Evolutionary conservation across 1,140 invertebrate species (phyloP), one percentile per base, ranked within the genome.

Genomic region (Bombus terrestris): DNA sequence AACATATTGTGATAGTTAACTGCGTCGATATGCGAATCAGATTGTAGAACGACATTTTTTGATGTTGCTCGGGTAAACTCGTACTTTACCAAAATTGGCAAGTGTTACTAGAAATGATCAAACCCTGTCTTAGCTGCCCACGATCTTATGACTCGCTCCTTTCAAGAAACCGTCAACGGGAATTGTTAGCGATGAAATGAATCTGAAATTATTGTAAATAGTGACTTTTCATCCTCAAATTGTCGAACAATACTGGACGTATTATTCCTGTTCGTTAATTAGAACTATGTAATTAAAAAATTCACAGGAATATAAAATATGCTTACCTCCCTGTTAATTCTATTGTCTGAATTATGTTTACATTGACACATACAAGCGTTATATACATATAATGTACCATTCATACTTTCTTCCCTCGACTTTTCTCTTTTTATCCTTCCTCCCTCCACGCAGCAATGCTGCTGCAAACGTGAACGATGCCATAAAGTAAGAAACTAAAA

Each of bases 291-390:
- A 66, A 66, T 66, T 35, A 32, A 64, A 66, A 6, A n/a, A 18
- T 35, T 66, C 28, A 62, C 59, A 62, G n/a, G 59, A 53, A n/a
- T n/a, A n/a, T n/a, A n/a, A 15, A 66, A 66, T 66, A 22, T 22
- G 1, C 18, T 66, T 35, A n/a, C 15, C 32, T 66, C 1, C n/a
- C 15, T 35, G 64, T 35, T 53, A 22, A 53, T 53, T 53, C 47
- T 53, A 53, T n/a, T 22, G 37, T n/a, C 22, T 64, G 25, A 68
- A 77, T 28, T 18, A 53, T 18, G 32, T 73, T 53, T 83, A 82
- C 39, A 53, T 68, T 22, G 25, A n/a, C 41, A 37, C 9, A 9
- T 68, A 32, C 18, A 53, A 57, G 62, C 28, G 53, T 64, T 76
- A 66, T 68, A 53, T 25, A 41, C 68, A 47, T 22, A 64, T 37